Percentiles rank a stretch among this genome's conserved stretches.
phyloP scores from a whole-genome alignment of 2,888 invertebrate species.

The Rhabditophanes sp. region DNA sequence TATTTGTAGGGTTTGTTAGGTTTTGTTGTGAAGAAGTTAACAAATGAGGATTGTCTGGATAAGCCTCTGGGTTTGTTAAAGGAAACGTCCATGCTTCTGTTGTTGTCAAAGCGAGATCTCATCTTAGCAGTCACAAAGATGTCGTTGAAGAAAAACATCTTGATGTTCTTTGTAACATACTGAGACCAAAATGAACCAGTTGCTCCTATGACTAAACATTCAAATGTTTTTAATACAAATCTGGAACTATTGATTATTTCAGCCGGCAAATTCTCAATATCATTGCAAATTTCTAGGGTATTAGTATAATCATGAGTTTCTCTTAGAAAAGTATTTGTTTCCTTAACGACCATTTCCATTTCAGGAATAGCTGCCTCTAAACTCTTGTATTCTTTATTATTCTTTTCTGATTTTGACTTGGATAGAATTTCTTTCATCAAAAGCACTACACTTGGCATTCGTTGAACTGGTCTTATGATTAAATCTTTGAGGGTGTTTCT shows the following conservation, averaged over 20 bases:
- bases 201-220: constrained; percentile 13
- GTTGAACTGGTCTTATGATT: constrained; percentile 88
- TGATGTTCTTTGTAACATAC: constrained; percentile 68
- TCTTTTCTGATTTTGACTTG: constrained; percentile 61
- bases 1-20: constrained; percentile 1
- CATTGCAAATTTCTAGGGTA: constrained; percentile 90
- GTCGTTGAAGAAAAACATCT: constrained; percentile 81
- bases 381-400: constrained; percentile 66
- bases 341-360: constrained; percentile 71
- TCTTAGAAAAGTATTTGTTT: constrained; percentile 91
- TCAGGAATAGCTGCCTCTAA: constrained; percentile 58
- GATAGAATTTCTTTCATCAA: constrained; percentile 82
- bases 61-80: neutral
- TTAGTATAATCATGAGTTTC: constrained; percentile 85
- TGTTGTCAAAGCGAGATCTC: constrained; percentile 1
- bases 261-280: constrained; percentile 86
- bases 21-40: neutral
- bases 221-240: constrained; percentile 8
- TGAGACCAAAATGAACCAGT: constrained; percentile 41
- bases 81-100: constrained; percentile 5
- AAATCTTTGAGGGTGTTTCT: constrained; percentile 85
- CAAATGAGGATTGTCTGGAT: neutral
- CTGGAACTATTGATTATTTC: constrained; percentile 14
- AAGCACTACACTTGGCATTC: constrained; percentile 84
- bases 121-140: constrained; percentile 58